Conservation (phyloP, 2,888 invertebrate species). For the Xestia ashworthii region DNA sequence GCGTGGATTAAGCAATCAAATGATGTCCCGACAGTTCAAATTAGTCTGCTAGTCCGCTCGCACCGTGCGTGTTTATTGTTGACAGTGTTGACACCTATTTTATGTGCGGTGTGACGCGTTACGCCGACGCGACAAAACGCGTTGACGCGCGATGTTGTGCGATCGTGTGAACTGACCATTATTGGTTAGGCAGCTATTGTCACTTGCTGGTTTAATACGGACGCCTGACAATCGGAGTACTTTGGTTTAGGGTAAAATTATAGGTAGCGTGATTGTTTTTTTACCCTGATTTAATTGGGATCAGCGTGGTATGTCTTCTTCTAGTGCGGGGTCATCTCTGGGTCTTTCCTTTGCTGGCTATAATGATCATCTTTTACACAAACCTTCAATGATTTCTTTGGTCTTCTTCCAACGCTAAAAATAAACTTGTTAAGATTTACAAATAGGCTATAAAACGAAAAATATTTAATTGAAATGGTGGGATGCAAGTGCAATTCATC, state of each 20-base stretch:
- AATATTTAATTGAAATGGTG: not conserved
- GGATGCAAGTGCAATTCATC: not conserved
- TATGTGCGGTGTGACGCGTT: slow-evolving; percentile 6
- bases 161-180: slow-evolving; percentile 6
- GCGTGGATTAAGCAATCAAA: slow-evolving; percentile 10
- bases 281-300: not conserved
- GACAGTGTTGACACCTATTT: slow-evolving; percentile 32
- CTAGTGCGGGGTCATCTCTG: not conserved
- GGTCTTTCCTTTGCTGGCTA: not conserved
- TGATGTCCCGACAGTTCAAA: not conserved
- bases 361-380: not conserved
- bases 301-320: not conserved
- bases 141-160: slow-evolving; percentile 23
- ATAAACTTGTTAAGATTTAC: not conserved
- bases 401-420: not conserved
- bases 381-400: not conserved
- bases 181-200: slow-evolving; percentile 19
- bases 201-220: not conserved
- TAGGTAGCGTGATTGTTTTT: not conserved
- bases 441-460: not conserved
- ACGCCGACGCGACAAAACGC: slow-evolving; percentile 26
- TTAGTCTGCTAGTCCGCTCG: not conserved
- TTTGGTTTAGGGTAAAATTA: not conserved
- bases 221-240: not conserved
- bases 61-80: slow-evolving; percentile 43